phyloP scores from a whole-genome alignment of 2,888 invertebrate species.

The Epinotia ramella region DNA sequence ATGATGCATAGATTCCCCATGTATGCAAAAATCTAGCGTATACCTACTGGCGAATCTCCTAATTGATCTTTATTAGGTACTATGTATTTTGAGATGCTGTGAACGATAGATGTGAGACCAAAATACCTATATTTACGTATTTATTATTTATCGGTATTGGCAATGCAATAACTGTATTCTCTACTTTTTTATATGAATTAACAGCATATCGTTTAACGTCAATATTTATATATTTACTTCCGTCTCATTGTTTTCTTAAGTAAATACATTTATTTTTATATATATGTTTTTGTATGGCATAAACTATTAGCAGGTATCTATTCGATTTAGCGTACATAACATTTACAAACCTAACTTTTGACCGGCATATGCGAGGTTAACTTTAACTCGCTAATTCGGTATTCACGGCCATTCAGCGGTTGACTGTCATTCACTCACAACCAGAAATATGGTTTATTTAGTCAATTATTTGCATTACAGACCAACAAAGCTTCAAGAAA shows the following conservation, averaged over 20 bases:
- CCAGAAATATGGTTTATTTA: neutral
- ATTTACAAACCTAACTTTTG: neutral
- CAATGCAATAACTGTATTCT: no score
- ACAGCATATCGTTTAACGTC: no score
- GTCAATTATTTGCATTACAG: slow-evolving; percentile 25
- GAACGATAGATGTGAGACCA: neutral
- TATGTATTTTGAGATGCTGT: neutral
- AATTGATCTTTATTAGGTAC: neutral
- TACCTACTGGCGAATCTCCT: neutral
- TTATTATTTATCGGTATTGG: no score
- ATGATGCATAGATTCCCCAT: neutral
- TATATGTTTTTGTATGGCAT: no score
- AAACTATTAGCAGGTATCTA: no score
- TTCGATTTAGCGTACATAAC: no score
- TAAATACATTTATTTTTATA: no score
- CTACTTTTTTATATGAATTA: no score
- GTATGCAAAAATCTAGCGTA: neutral
- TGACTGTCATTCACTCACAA: slow-evolving; percentile 16
- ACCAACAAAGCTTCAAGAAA: slow-evolving; percentile 5
- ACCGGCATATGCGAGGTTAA: slow-evolving; percentile 22
- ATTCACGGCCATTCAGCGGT: slow-evolving; percentile 22
- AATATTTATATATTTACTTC: no score
- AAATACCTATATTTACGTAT: no score
- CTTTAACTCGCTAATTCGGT: slow-evolving; percentile 37
- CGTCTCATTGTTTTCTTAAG: no score